These are phyloP conservation scores for Spinus pinus DNA, from an alignment of 2,797 vertebrate species.

Conservation along the genomic window DNA sequence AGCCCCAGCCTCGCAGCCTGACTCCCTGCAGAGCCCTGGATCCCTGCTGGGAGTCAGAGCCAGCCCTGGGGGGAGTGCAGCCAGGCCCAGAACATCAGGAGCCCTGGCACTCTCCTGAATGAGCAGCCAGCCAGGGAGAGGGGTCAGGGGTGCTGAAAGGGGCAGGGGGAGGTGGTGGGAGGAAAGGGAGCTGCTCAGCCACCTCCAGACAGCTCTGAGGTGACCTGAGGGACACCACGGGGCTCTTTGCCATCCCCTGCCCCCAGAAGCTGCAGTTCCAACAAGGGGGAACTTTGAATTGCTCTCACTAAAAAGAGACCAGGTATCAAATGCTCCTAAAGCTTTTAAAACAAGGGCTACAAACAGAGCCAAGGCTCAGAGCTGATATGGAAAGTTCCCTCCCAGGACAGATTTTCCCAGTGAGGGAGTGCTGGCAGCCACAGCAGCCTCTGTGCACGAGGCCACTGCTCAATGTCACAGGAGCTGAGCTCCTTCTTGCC, in stretches of 20 bases:
- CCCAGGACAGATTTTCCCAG: not conserved
- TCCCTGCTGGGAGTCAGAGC: not conserved
- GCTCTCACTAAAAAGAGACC: not conserved
- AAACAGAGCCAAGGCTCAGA: not conserved
- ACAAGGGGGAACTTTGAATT: not conserved
- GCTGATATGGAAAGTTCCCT: not conserved
- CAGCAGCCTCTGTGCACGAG: not conserved
- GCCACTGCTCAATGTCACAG: not conserved
- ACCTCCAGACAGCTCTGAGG: not conserved
- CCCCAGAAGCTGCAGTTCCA: not conserved
- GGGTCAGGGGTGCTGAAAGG: not conserved
- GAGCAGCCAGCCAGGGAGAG: not conserved
- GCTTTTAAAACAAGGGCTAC: not conserved
- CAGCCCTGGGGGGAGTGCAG: not conserved
- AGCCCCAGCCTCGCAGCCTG: not conserved
- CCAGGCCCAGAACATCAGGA: not conserved
- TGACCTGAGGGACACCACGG: not conserved
- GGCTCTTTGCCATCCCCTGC: not conserved
- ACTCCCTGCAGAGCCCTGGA: not conserved
- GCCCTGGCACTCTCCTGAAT: not conserved
- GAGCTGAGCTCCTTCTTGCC: not conserved
- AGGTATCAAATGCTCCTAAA: not conserved
- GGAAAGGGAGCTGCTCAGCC: not conserved
- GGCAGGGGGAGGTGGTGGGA: not conserved
- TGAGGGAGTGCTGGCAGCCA: not conserved